These are phyloP conservation scores for Actias luna DNA, from an alignment of 2,888 invertebrate species.

Conservation along the genomic window DNA sequence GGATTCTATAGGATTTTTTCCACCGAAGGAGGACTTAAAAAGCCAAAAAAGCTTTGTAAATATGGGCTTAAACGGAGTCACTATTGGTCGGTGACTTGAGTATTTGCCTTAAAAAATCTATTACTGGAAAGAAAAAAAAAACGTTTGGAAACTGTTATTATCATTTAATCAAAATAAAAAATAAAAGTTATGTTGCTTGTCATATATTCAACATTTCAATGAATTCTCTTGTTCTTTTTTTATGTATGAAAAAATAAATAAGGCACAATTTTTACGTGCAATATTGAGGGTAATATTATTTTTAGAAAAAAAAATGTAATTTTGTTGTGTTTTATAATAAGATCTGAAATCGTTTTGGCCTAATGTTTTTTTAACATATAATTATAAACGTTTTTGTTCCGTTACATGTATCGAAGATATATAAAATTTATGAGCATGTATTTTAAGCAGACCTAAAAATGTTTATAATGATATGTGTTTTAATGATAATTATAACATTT, in stretches of 20 bases:
- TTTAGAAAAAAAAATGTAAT: constrained; percentile 25
- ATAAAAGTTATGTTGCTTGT: not conserved
- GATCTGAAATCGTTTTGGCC: constrained; percentile 48
- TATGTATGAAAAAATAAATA: not conserved
- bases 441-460: constrained; percentile 1
- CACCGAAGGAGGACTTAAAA: constrained; percentile 69
- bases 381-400: constrained; percentile 9
- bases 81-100: constrained; percentile 23
- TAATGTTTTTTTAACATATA: constrained; percentile 33
- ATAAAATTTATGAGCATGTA: not conserved
- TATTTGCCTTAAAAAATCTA: constrained; percentile 15
- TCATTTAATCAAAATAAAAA: not conserved
- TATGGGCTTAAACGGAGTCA: constrained; percentile 50
- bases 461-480: not conserved
- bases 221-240: not conserved
- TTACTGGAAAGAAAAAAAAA: not conserved
- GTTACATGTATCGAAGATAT: not conserved
- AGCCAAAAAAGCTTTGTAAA: constrained; percentile 78
- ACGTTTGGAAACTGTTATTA: not conserved
- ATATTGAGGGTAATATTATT: constrained; percentile 41
- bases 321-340: constrained; percentile 26
- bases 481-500: not conserved
- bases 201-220: not conserved
- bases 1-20: constrained; percentile 45
- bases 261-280: constrained; percentile 37